These are phyloP conservation scores for Eciton burchellii DNA, from an alignment of 1,140 invertebrate species.

Conservation along the genomic window DNA sequence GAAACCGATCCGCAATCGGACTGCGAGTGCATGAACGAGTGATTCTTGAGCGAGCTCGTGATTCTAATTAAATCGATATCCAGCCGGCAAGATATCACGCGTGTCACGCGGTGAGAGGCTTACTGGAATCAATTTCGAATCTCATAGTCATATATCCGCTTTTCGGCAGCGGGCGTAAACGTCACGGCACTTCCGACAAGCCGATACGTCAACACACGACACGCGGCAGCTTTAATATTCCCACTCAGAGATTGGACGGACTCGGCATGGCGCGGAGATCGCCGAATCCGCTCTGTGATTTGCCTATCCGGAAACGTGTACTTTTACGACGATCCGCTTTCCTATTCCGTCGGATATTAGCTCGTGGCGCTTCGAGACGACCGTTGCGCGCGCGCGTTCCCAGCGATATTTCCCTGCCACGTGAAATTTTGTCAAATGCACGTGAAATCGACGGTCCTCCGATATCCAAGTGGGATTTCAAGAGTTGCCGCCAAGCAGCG, in stretches of 20 bases:
- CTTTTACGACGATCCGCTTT: neutral
- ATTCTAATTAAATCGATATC: conserved; percentile 8
- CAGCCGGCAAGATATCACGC: neutral
- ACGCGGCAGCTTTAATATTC: conserved; percentile 67
- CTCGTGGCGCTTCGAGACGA: neutral
- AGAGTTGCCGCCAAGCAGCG: neutral
- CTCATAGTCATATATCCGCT: conserved; percentile 20
- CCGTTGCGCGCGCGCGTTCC: neutral
- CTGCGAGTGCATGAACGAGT: too few relatives aligned
- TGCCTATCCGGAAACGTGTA: conserved; percentile 1
- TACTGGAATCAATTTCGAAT: neutral
- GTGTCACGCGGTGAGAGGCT: neutral
- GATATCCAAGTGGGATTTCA: neutral
- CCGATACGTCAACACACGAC: conserved; percentile 68
- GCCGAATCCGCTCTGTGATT: conserved; percentile 4
- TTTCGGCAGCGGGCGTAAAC: conserved; percentile 41
- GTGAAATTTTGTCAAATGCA: conserved; percentile 16
- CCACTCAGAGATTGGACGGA: conserved; percentile 44
- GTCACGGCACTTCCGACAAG: conserved; percentile 60
- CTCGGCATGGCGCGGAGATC: neutral
- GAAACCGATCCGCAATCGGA: neutral
- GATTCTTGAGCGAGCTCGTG: neutral
- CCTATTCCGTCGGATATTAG: conserved; percentile 12
- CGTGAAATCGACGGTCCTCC: neutral
- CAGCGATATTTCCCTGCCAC: neutral